Evolutionary conservation across 2,797 vertebrate species (phyloP).

Genomic region (Lagodon rhomboides): DNA sequence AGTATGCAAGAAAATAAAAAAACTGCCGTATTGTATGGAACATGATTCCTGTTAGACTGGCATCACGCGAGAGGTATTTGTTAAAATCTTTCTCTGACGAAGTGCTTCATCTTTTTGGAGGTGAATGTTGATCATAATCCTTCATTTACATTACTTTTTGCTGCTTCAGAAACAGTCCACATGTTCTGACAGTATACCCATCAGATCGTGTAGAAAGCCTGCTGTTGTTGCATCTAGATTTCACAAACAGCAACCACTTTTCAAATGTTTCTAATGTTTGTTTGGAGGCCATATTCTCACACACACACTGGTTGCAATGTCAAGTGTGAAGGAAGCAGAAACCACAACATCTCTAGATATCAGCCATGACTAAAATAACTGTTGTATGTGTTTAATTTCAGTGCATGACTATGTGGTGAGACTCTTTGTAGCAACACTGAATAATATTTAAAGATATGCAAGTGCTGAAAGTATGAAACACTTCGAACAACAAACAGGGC

Average conservation of each 20-base stretch:
- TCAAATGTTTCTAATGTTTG: neutral
- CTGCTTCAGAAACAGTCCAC: neutral
- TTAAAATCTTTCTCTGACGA: neutral
- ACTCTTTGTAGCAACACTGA: conserved; percentile 1
- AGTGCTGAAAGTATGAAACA: neutral
- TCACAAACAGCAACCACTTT: neutral
- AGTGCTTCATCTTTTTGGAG: neutral
- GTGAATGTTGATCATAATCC: neutral
- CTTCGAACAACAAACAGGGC: neutral
- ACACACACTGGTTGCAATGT: neutral
- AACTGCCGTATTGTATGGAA: neutral
- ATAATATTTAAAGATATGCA: conserved; percentile 10
- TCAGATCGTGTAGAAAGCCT: neutral
- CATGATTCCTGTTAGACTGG: neutral
- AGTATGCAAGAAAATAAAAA: conserved; percentile 22
- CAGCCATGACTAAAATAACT: conserved; percentile 15
- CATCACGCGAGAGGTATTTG: conserved; percentile 33
- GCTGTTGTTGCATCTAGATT: neutral
- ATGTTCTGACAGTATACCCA: neutral
- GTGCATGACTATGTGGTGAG: neutral
- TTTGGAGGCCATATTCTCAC: neutral
- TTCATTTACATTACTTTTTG: neutral
- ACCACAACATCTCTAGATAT: conserved; percentile 6
- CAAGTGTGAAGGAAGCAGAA: conserved; percentile 14
- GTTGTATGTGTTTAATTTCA: neutral